Percentiles rank a stretch among this genome's conserved stretches.
These are phyloP conservation scores for Toxotes lorentzi DNA, from an alignment of 2,797 vertebrate genomes.

Conservation along the genomic window DNA sequence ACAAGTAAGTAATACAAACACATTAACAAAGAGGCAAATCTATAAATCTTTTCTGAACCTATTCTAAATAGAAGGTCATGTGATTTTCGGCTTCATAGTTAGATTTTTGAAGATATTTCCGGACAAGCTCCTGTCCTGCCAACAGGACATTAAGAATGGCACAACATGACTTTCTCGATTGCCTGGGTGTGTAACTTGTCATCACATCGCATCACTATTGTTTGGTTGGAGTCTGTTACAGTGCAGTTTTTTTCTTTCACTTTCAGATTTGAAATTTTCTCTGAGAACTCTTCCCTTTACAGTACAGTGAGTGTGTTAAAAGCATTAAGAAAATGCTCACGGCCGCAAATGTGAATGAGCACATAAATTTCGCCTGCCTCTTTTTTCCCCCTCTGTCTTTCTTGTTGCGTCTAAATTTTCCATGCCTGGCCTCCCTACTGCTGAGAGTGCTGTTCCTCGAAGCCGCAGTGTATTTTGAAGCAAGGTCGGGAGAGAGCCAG, in stretches of 20 bases:
- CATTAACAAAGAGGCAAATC: constrained; percentile 34
- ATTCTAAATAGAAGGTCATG: constrained; percentile 25
- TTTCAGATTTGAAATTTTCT: constrained; percentile 71
- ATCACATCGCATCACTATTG: constrained; percentile 45
- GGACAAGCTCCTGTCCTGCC: not conserved
- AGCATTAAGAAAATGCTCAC: constrained; percentile 78
- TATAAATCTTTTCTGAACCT: constrained; percentile 43
- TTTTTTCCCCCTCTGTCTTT: constrained; percentile 62
- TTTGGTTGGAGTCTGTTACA: constrained; percentile 49
- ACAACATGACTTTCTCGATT: constrained; percentile 32
- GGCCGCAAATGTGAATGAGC: constrained; percentile 82
- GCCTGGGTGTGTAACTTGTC: constrained; percentile 44
- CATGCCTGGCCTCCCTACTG: constrained; percentile 84
- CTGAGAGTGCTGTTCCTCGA: constrained; percentile 88
- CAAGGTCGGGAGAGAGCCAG: constrained; percentile 84
- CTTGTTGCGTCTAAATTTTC: constrained; percentile 86
- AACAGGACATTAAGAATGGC: constrained; percentile 6
- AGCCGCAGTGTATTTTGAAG: constrained; percentile 89
- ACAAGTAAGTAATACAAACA: constrained; percentile 68
- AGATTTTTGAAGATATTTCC: not conserved
- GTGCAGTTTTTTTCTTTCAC: constrained; percentile 71
- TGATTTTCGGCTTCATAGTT: constrained; percentile 1
- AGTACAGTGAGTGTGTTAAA: constrained; percentile 79
- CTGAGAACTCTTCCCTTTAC: constrained; percentile 51
- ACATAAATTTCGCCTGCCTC: constrained; percentile 75